Percentiles rank a stretch among this genome's conserved stretches.
These are phyloP conservation scores for Bovichtus variegatus DNA, from an alignment of 2,797 vertebrate species.

Conservation along the genomic window DNA sequence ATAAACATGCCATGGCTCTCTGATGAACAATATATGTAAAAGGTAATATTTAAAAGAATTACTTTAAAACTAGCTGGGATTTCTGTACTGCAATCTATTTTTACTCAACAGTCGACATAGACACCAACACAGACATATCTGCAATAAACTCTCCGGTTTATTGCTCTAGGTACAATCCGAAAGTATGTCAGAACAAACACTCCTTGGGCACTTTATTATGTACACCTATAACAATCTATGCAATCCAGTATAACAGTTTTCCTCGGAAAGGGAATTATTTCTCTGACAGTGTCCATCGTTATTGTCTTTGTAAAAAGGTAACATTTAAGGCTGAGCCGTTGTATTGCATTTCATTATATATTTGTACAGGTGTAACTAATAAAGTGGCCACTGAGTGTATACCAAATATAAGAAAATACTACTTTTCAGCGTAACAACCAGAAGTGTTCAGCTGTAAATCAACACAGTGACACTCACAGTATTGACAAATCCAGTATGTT, in stretches of 20 bases:
- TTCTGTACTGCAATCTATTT: neutral
- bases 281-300: neutral
- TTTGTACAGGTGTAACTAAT: neutral
- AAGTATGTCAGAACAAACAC: neutral
- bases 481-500: slow-evolving; percentile 78
- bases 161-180: neutral
- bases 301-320: neutral
- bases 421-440: neutral
- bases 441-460: neutral
- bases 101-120: neutral
- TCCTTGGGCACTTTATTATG: neutral
- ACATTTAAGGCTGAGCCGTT: neutral
- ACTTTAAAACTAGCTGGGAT: neutral
- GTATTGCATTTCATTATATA: neutral
- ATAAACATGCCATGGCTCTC: neutral
- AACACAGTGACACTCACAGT: slow-evolving; percentile 76
- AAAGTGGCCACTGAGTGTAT: neutral
- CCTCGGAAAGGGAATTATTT: neutral
- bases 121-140: neutral
- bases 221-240: neutral
- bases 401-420: neutral
- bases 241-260: neutral
- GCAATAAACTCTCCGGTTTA: neutral
- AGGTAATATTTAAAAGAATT: neutral
- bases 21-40: neutral